Evolutionary conservation across 2,888 invertebrate species (phyloP).

Genomic region (Leucophora obtusa): DNA sequence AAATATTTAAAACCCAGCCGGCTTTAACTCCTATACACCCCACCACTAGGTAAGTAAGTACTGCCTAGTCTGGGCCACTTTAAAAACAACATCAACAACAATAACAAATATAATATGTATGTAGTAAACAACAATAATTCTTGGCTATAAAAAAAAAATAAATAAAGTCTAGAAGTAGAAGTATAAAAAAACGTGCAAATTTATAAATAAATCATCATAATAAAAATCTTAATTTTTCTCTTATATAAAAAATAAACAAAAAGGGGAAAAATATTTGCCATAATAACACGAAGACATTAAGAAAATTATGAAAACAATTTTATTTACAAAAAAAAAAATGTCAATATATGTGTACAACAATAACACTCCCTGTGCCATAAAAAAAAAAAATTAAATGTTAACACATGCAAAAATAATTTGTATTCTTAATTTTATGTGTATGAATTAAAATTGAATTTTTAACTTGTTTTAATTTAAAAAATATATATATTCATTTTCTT

Average conservation of each 20-base stretch:
- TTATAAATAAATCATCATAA: constrained; percentile 5
- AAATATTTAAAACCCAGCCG: not conserved
- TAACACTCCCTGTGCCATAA: not conserved
- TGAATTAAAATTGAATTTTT: not conserved
- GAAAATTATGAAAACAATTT: not conserved
- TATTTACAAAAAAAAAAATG: not conserved
- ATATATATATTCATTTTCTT: not conserved
- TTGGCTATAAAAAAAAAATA: constrained; percentile 7
- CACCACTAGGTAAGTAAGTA: not conserved
- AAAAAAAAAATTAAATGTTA: not conserved
- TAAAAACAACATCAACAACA: not conserved
- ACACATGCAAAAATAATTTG: not conserved
- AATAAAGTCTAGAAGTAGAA: not conserved
- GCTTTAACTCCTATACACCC: not conserved
- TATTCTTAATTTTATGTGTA: not conserved
- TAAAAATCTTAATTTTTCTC: constrained; percentile 6
- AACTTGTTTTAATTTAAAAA: not conserved
- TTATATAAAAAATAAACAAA: not conserved
- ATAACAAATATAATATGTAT: not conserved
- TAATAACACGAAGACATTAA: not conserved
- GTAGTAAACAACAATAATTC: constrained; percentile 5
- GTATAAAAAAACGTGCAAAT: constrained; percentile 4
- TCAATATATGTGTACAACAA: no score
- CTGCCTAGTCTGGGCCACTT: not conserved
- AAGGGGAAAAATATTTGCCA: not conserved